Evolutionary conservation across 2,113 vertebrate genomes (phyloP), one percentile per base, ranked within the genome.

Genomic region (Acanthochromis polyacanthus): DNA sequence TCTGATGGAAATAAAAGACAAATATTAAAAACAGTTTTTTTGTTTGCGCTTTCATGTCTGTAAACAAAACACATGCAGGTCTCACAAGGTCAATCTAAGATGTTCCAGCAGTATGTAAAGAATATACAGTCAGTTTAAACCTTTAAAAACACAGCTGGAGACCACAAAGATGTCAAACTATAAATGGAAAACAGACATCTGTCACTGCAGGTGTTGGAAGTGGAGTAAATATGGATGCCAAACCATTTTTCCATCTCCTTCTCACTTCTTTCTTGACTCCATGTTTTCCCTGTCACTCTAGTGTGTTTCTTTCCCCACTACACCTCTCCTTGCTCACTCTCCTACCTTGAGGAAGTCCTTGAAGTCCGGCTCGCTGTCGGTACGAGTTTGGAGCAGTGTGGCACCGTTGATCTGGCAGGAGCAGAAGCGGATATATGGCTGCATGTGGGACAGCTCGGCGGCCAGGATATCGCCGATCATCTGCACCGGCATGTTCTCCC

Each of bases 391-490:
- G 19, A 99, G 87, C 88, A 99, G 69, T 0, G 96, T 40, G 0
- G 98, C 97, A 0, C 96, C 97, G 0, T 97, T 96, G 0, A 99
- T 96, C 94, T 99, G 98, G 64, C 95, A 97, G 88, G 97, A 99
- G 87, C 98, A 99, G 95, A 99, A 99, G 1, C 95, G 94, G 70
- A 98, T 96, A 89, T 99, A 99, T 22, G 98, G 96, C 91, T 97
- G 98, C 98, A 98, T 97, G 93, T 98, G 96, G 5, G 97, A 94
- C 43, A 99, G 95, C 92, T 99, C 97, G 0, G 95, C 86, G 0
- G 96, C 95, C 64, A 99, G 77, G 88, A 99, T 96, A 84, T 99
- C 98, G 23, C 98, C 98, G 0, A 99, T 94, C 95, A 95, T 97
- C 83, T 96, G 96, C 86, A 99, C 97, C 0, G 98, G 96, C 96